Evolutionary conservation across 1,140 invertebrate species (phyloP).

Genomic region (Heliconius himera): DNA sequence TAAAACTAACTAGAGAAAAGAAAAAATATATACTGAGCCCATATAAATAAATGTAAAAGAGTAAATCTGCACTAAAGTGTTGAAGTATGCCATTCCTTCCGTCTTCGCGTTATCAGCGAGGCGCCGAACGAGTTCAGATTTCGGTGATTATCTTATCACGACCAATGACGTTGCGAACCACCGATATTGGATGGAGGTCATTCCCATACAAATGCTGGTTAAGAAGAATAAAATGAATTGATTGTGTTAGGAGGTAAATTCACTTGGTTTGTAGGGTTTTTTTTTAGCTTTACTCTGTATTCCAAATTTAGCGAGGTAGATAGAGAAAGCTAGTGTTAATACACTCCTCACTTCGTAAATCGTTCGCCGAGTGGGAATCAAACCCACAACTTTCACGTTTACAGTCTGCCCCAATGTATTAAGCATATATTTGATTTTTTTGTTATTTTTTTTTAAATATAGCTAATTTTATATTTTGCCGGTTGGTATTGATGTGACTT

Average conservation of each 20-base stretch:
- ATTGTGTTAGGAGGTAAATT: background rate
- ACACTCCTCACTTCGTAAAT: too few relatives aligned
- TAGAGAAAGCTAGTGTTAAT: too few relatives aligned
- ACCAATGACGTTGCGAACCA: conserved; percentile 35
- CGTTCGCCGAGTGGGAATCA: background rate
- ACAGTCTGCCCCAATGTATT: background rate
- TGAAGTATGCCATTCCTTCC: background rate
- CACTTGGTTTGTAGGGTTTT: too few relatives aligned
- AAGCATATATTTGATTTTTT: background rate
- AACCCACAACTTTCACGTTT: background rate
- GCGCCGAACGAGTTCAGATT: conserved; percentile 38
- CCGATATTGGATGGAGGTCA: conserved; percentile 29
- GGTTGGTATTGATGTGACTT: background rate
- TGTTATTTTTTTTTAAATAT: too few relatives aligned
- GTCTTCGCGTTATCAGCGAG: conserved; percentile 12
- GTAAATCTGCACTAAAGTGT: background rate
- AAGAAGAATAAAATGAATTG: background rate
- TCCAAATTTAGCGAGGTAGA: too few relatives aligned
- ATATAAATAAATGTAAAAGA: background rate
- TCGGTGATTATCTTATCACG: conserved; percentile 47
- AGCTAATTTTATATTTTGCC: background rate
- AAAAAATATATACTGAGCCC: too few relatives aligned
- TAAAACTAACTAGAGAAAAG: too few relatives aligned
- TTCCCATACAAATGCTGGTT: background rate
- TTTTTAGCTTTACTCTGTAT: too few relatives aligned